Percentiles rank a stretch among this genome's conserved stretches.
phyloP scores from a whole-genome alignment of 2,113 vertebrate genomes.

The Solenodon paradoxus region DNA sequence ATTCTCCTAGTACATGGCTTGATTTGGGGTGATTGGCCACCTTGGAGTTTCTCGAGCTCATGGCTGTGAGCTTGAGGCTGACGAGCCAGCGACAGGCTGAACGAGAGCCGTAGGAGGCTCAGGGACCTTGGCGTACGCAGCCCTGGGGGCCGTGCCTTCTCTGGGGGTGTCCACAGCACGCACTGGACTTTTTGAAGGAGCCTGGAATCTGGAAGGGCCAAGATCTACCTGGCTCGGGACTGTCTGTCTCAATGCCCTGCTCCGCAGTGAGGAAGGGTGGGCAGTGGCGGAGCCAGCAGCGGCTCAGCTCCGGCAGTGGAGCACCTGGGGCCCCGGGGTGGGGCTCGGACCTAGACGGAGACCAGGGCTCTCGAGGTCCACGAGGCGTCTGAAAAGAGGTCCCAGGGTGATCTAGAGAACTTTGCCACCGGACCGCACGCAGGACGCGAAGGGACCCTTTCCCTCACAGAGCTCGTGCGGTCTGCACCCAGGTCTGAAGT shows the following conservation, averaged over 20 bases:
- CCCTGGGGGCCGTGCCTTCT: too few relatives aligned
- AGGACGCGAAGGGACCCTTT: not conserved
- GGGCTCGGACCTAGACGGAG: too few relatives aligned
- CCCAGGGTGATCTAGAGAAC: too few relatives aligned
- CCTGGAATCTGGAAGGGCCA: not conserved
- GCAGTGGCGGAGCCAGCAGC: not conserved
- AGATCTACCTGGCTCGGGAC: not conserved
- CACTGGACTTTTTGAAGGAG: not conserved
- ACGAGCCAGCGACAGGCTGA: too few relatives aligned
- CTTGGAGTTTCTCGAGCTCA: too few relatives aligned
- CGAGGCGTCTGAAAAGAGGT: not conserved
- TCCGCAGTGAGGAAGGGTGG: not conserved
- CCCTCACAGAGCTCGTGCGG: not conserved
- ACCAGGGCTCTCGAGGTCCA: not conserved
- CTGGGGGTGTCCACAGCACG: not conserved
- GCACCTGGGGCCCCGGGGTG: too few relatives aligned
- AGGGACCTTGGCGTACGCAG: too few relatives aligned
- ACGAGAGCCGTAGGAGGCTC: too few relatives aligned
- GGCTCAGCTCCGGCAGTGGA: not conserved
- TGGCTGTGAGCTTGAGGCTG: too few relatives aligned
- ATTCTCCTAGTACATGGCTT: not conserved
- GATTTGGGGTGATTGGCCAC: not conserved
- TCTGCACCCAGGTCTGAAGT: not conserved
- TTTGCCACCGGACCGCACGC: not conserved
- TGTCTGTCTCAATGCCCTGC: not conserved